These are phyloP conservation scores for Saxidomus purpurata DNA, from an alignment of 1,140 invertebrate genomes.

Conservation along the genomic window DNA sequence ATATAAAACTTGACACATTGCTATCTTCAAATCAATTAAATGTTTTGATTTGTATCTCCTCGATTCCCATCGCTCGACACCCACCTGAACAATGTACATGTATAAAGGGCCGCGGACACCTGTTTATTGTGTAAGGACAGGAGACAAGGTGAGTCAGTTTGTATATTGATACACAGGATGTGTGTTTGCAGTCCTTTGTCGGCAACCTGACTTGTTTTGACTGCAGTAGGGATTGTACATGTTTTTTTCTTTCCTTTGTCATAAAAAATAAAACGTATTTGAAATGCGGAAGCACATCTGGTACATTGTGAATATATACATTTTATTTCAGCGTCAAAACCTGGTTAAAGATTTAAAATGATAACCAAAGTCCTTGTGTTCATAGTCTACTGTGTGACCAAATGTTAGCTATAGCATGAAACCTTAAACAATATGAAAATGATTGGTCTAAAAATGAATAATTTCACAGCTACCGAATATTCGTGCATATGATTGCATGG, in stretches of 20 bases:
- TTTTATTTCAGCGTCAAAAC: no score
- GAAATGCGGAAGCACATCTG: no score
- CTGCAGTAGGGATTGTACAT: background rate
- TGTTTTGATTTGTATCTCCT: conserved; percentile 54
- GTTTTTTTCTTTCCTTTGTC: background rate
- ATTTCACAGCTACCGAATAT: no score
- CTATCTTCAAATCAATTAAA: conserved; percentile 62
- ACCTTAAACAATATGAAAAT: no score
- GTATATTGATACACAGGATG: background rate
- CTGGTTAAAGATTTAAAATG: no score
- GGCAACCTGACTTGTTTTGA: background rate
- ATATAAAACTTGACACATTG: conserved; percentile 29
- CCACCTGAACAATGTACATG: conserved; percentile 31
- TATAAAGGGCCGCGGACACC: conserved; percentile 43
- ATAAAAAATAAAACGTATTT: no score
- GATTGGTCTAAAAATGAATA: no score
- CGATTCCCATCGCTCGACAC: background rate
- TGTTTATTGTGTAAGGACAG: conserved; percentile 12
- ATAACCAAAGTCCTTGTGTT: no score
- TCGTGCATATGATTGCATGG: no score
- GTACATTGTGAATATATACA: no score
- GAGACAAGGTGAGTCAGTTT: background rate
- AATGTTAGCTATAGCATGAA: no score
- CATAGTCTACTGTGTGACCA: no score
- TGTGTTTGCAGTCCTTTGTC: background rate